Evolutionary conservation across 2,888 invertebrate genomes (phyloP), one percentile per base, ranked within the genome.

Genomic region (Macaria liturata): DNA sequence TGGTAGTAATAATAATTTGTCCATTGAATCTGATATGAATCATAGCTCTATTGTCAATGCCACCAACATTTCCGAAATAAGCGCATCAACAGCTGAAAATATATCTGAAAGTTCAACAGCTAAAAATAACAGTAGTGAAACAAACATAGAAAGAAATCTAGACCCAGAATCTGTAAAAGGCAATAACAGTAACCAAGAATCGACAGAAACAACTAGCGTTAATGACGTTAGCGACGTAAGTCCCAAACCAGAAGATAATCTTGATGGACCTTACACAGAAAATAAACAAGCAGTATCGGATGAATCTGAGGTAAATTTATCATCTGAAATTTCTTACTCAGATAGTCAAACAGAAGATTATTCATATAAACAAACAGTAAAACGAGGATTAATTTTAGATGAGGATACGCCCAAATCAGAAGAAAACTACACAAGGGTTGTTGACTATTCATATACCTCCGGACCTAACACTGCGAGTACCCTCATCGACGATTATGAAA

Each of bases 381-480:
- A 42, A 42, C 42, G 42, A 8, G 42, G n/a, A 42, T 42, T 42
- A 42, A 5, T n/a, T 42, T 42, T 42, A 42, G 42, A 42, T n/a
- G 42, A 42, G n/a, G 42, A 42, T 9, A 9, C 4, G 8, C n/a
- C 42, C 9, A 42, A 8, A n/a, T 4, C 6, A 5, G 42, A 42
- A 4, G 20, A 3, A 31, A 42, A 47, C 9, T 32, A 46, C 44
- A 30, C 50, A 49, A 52, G 57, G 57, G 53, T 8, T 53, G 4
- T 34, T 57, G 39, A 53, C 48, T 9, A n/a, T 46, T 6, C 34
- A 40, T 9, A 53, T 57, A 52, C 40, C 34, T 42, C 49, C 58
- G 20, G 34, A 50, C 3, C 46, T 58, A 34, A 32, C 46, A 3
- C 48, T 54, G 5, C 4, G 32, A 42, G 31, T 54, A 5, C 58